Evolutionary conservation across 2,888 invertebrate genomes (phyloP).

Genomic region (Clitarchus hookeri): DNA sequence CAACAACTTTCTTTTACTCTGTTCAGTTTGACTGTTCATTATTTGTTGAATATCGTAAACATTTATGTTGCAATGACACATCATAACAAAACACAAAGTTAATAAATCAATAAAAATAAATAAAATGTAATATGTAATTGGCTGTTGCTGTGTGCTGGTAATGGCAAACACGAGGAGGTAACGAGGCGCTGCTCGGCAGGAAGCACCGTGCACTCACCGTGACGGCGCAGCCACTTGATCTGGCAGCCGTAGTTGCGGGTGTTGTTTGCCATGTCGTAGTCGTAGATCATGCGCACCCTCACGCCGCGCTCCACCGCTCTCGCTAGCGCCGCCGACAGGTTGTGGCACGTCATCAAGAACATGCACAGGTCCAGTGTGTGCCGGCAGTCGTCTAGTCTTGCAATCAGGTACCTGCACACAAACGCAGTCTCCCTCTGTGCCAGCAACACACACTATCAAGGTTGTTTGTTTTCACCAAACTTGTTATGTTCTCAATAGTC

Average conservation of each 20-base stretch:
- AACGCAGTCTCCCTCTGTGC: not conserved
- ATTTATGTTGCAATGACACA: no score
- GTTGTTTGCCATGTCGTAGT: not conserved
- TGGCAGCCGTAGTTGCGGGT: not conserved
- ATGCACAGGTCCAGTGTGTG: not conserved
- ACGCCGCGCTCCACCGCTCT: not conserved
- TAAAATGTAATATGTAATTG: no score
- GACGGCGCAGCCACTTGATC: not conserved
- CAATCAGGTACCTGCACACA: not conserved
- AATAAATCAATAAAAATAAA: no score
- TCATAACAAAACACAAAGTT: no score
- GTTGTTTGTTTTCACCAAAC: no score
- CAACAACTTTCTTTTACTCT: no score
- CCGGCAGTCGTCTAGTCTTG: not conserved
- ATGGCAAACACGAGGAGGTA: no score
- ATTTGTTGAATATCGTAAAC: no score
- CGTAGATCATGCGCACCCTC: constrained; percentile 15
- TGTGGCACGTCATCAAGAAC: constrained; percentile 16
- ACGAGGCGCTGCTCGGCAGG: no score
- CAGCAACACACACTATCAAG: not conserved
- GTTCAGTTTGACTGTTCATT: no score
- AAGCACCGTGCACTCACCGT: not conserved
- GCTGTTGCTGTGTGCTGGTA: no score
- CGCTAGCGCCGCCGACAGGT: not conserved
- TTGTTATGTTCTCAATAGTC: no score